phyloP scores from a whole-genome alignment of 2,113 vertebrate species.

The Cryptomyrus ogoouensis region DNA sequence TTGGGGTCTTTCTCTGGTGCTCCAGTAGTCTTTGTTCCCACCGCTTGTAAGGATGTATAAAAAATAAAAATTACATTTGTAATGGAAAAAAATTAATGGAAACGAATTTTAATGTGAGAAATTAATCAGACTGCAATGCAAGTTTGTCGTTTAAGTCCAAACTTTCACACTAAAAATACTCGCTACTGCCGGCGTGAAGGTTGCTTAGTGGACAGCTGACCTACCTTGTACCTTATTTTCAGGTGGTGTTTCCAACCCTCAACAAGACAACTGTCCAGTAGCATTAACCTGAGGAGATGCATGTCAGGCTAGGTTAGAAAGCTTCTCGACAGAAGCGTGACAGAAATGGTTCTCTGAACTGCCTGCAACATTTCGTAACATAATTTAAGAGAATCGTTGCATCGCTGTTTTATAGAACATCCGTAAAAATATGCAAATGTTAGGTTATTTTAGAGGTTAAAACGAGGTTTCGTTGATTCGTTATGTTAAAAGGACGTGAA shows the following conservation, averaged over 20 bases:
- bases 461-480: not conserved
- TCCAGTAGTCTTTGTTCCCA: constrained; percentile 23
- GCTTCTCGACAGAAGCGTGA: not conserved
- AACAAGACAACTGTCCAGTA: constrained; percentile 20
- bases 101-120: not conserved
- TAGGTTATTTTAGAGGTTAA: not conserved
- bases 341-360: not conserved
- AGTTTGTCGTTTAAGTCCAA: not conserved
- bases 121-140: not conserved
- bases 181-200: not conserved
- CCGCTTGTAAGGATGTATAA: not conserved
- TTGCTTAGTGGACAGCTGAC: not conserved
- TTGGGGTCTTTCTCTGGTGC: not conserved
- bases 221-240: constrained; percentile 17
- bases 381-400: not conserved
- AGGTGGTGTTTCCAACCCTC: constrained; percentile 19
- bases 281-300: constrained; percentile 11
- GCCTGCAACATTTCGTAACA: not conserved
- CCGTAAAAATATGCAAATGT: not conserved
- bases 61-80: not conserved
- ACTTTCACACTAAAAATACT: not conserved
- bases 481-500: not conserved
- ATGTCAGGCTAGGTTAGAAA: not conserved
- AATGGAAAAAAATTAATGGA: not conserved
- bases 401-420: not conserved